Evolutionary conservation across 2,888 invertebrate species (phyloP), one percentile per base, ranked within the genome.

Genomic region (Strigamia maritima): DNA sequence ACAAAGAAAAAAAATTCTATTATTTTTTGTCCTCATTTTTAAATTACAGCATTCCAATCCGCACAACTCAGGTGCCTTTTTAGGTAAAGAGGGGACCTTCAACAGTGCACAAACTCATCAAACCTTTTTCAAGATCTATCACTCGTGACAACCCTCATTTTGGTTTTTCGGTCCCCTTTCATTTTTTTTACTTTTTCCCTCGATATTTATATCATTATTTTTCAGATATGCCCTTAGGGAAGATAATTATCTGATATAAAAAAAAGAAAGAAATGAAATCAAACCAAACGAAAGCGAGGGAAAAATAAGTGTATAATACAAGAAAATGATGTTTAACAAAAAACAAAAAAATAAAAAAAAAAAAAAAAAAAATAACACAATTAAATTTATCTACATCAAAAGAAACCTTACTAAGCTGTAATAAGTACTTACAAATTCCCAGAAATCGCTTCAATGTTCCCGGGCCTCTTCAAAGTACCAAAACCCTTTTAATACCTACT

Each of bases 381-480:
- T 54, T 70, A 70, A 26, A 26, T 70, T 70, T 70, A 26, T 26
- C 70, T 26, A 28, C 70, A 70, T 70, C 26, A 28, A 70, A 70
- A 28, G 28, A 70, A 70, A 70, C 49, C 2, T 19, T 49, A 49
- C 70, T 70, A 70, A 70, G 16, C 70, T 70, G 70, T 70, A 70
- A 70, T 70, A 70, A 70, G 26, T 70, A 70, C 26, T 70, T 26
- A 70, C 26, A 70, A 70, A 16, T 70, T 70, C 70, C 70, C 70
- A 70, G 70, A 70, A 60, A 70, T 70, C 70, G 24, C 70, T 70
- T 70, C 70, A 70, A 70, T 70, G 28, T 70, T 70, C 70, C 70
- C 70, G 70, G 70, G 70, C 26, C 70, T 70, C 70, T 70, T 70
- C 26, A 70, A 28, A 70, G 70, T 70, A 28, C 70, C 70, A 12